Conservation (phyloP, 2,888 invertebrate species). For the Formica aserva region DNA sequence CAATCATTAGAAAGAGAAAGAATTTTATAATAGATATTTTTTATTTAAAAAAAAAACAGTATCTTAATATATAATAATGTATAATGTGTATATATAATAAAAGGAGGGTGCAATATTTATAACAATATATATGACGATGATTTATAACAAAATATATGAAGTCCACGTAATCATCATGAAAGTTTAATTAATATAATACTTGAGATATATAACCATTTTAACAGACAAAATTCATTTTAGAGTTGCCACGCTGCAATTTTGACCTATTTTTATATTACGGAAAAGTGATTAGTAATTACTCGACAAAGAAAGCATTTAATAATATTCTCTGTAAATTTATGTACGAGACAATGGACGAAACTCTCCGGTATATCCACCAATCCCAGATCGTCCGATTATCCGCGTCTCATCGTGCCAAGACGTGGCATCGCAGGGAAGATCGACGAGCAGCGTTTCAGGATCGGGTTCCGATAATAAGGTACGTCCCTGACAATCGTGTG, state of each 20-base stretch:
- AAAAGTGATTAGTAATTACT: neutral
- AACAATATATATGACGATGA: neutral
- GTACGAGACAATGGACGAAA: neutral
- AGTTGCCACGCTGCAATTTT: neutral
- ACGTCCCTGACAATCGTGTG: conserved; percentile 67
- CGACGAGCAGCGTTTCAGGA: conserved; percentile 53
- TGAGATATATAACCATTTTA: neutral
- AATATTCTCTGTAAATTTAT: neutral
- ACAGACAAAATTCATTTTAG: neutral
- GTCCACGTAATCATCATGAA: neutral
- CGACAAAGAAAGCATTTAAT: neutral
- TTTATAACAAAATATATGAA: neutral
- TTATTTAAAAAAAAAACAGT: neutral
- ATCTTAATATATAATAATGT: neutral
- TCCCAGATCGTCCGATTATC: conserved; percentile 34
- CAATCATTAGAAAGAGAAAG: neutral
- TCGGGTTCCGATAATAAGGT: conserved; percentile 58
- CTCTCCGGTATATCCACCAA: neutral
- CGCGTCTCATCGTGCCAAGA: neutral
- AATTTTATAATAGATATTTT: neutral
- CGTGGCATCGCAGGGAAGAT: neutral
- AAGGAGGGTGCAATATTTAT: neutral
- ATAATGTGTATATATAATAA: neutral
- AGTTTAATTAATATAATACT: neutral
- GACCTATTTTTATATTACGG: neutral